Base-by-base conservation (phyloP, 2,113 vertebrate genomes). In the Dipodomys ordii region DNA sequence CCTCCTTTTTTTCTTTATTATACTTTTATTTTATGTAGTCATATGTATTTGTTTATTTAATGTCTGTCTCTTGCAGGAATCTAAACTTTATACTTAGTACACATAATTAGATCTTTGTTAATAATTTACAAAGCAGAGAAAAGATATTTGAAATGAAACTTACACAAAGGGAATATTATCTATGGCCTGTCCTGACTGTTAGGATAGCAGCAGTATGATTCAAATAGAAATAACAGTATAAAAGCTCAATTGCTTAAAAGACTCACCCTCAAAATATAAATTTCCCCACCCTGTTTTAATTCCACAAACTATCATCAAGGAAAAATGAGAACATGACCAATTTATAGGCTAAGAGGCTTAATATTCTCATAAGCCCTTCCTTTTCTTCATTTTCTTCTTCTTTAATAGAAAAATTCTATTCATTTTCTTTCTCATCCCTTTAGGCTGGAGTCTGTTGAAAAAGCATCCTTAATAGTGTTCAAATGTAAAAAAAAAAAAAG, bases 391-490 rank as follows among this genome's bases (percentile, higher is more conserved):
- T 16, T 86, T 18, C 15, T 57, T 4, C 53, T 39, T 89, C 69
- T 95, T 83, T 84, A 71, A 90, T 86, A 88, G 25, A 93, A 87
- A 92, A 62, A 28, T 3, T 19, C 10, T 22, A 81, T 76, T 94
- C 78, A 87, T 94, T 92, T 95, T 82, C 49, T 65, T 77, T 84
- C 83, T 88, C 6, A 96, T 93, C 12, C 67, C 68, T 35, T 83
- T 94, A 93, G 57, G 49, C 78, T 83, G 92, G 62, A 93, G 79
- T 18, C 44, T 92, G 20, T 93, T 83, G 46, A 93, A 95, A 94
- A 93, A 94, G 53, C 32, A 93, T 92, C 49, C 64, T 91, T 97
- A 96, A 91, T 85, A 87, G n/a, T 87, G 32, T 91, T 96, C 64
- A 83, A 88, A 91, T 92, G 35, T 82, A 81, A 77, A 83, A 95